Evolutionary conservation across 2,888 invertebrate genomes (phyloP).

Genomic region (Temnothorax unifasciatus): DNA sequence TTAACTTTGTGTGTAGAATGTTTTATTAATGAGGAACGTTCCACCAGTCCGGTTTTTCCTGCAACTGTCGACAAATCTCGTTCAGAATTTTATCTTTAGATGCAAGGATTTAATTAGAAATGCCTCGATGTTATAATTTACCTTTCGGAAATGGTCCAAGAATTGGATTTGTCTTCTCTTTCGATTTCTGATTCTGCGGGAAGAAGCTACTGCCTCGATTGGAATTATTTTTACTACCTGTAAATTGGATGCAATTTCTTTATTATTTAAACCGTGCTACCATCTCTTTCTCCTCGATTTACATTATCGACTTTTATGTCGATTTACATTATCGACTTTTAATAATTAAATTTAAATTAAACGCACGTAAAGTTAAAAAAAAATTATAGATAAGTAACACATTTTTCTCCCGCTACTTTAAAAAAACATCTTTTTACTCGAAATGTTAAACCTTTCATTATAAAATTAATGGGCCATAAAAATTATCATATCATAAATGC

Average conservation of each 20-base stretch:
- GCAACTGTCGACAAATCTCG: constrained; percentile 53
- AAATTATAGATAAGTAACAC: neutral
- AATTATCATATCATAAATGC: neutral
- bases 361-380: neutral
- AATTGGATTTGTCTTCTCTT: constrained; percentile 87
- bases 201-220: constrained; percentile 83
- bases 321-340: neutral
- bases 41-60: constrained; percentile 92
- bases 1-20: constrained; percentile 91
- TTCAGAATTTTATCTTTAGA: neutral
- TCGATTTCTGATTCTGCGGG: constrained; percentile 87
- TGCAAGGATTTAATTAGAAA: constrained; percentile 3
- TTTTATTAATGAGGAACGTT: constrained; percentile 95
- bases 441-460: neutral
- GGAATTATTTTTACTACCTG: constrained; percentile 85
- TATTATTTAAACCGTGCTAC: constrained; percentile 3
- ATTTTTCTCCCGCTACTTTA: neutral
- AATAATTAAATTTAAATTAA: neutral
- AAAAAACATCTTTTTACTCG: neutral
- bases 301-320: neutral
- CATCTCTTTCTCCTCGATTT: neutral
- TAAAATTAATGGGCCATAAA: neutral
- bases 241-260: constrained; percentile 52
- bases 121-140: constrained; percentile 32
- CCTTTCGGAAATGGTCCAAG: constrained; percentile 93